A percentile compares a stretch with the other conserved stretches of the same genome.
These are phyloP conservation scores for Gastrophryne carolinensis DNA, from an alignment of 2,797 vertebrate genomes.

Conservation along the genomic window DNA sequence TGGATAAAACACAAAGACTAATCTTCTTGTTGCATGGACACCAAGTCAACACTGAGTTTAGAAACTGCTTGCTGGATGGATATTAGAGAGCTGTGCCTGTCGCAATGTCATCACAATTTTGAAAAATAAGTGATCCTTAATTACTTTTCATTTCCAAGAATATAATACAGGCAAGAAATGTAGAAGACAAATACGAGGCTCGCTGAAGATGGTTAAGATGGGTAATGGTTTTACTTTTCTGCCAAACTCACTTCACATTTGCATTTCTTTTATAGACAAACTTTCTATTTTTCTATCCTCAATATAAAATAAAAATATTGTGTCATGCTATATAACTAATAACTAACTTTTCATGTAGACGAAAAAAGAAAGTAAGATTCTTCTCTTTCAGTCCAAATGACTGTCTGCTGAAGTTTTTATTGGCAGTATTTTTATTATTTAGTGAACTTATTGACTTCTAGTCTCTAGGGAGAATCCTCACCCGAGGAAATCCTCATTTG, in stretches of 20 bases:
- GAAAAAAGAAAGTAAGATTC: too few relatives aligned
- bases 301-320: too few relatives aligned
- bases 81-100: constrained; percentile 1
- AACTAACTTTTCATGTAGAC: too few relatives aligned
- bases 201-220: constrained; percentile 14
- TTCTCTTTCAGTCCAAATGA: too few relatives aligned
- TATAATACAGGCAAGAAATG: neutral
- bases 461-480: too few relatives aligned
- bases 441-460: too few relatives aligned
- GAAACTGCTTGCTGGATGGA: neutral
- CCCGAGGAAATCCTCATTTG: too few relatives aligned
- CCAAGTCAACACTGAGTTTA: neutral
- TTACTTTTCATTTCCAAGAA: constrained; percentile 35
- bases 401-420: too few relatives aligned
- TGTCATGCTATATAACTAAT: too few relatives aligned
- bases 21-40: constrained; percentile 6
- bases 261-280: neutral
- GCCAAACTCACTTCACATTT: neutral
- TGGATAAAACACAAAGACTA: neutral
- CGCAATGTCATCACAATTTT: constrained; percentile 1
- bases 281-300: neutral
- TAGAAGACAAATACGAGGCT: constrained; percentile 3
- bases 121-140: constrained; percentile 16
- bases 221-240: neutral
- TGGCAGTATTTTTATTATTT: too few relatives aligned